phyloP scores from a whole-genome alignment of 2,888 invertebrate species.

The Monochamus alternatus region DNA sequence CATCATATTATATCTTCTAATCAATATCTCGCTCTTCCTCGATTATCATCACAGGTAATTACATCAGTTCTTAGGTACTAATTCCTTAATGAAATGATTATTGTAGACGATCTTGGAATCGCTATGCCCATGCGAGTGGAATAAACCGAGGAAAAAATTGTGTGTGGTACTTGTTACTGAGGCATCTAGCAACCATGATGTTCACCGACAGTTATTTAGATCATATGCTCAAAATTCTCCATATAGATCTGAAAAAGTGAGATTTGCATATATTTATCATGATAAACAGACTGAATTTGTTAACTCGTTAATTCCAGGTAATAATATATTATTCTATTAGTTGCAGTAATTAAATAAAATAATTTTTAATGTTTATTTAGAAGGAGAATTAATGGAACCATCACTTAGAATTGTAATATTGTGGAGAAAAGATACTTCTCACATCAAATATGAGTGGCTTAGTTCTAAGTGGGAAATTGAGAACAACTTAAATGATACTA shows the following conservation, averaged over 20 bases:
- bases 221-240: conserved; percentile 81
- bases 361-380: conserved; percentile 60
- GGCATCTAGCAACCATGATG: conserved; percentile 75
- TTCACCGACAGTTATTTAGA: conserved; percentile 80
- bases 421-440: conserved; percentile 91
- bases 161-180: conserved; percentile 88
- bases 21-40: conserved; percentile 89
- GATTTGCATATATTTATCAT: conserved; percentile 91
- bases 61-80: conserved; percentile 7
- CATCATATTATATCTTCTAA: conserved; percentile 91
- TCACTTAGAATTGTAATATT: conserved; percentile 88
- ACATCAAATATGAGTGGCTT: conserved; percentile 93
- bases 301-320: conserved; percentile 79
- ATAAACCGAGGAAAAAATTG: conserved; percentile 81
- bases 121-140: conserved; percentile 92
- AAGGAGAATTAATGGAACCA: conserved; percentile 77
- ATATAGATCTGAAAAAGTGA: conserved; percentile 78
- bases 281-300: conserved; percentile 90
- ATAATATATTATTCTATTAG: conserved; percentile 31
- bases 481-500: conserved; percentile 79
- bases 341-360: neutral
- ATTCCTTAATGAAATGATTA: neutral
- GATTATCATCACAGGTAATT: conserved; percentile 90
- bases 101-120: conserved; percentile 81
- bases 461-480: conserved; percentile 80